Base-by-base conservation (phyloP, 2,888 invertebrate genomes). In the Homarus gammarus region DNA sequence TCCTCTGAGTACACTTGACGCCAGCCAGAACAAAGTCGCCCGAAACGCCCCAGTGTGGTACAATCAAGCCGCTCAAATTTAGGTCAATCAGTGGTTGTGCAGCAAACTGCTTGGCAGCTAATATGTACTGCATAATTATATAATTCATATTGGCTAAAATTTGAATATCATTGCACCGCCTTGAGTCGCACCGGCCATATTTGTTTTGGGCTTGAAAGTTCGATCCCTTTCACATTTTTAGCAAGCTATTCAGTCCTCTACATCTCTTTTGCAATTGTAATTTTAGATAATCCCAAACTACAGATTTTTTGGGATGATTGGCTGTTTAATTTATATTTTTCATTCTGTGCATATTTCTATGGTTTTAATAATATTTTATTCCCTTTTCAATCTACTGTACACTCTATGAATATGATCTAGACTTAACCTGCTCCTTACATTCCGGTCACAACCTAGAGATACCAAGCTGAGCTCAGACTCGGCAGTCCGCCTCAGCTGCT, bases 261-360 rank as follows among this genome's bases (percentile, higher is more conserved):
- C 73, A 40, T 72, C 33, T 38, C 38, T 44, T 44, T 44, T 49
- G 68, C 83, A 51, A 83, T 18, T 40, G 51, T 83, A n/a, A 68
- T 49, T 61, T 31, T 49, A 33, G 40, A 51, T 44, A 22, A 51
- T 72, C 75, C 83, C 83, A 36, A 72, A 83, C 27, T 18, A 22
- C 0, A 49, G 8, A 44, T 44, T 40, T 44, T 75, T 44, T 44
- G 44, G 64, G 64, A 27, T 64, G 22, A 64, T n/a, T 83, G 83
- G 83, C 83, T 72, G 83, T 72, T 83, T 51, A 12, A 83, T 72
- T 72, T 83, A 33, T 73, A 82, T 70, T 49, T 83, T 68, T 72
- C 33, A 72, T n/a, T 40, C 6, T 83, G 49, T 83, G 83, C 83
- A 83, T 83, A 49, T 82, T 70, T 82, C 70, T 73, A 36, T 83